Evolutionary conservation across 2,113 vertebrate species (phyloP).

Genomic region (Phocoena phocoena): DNA sequence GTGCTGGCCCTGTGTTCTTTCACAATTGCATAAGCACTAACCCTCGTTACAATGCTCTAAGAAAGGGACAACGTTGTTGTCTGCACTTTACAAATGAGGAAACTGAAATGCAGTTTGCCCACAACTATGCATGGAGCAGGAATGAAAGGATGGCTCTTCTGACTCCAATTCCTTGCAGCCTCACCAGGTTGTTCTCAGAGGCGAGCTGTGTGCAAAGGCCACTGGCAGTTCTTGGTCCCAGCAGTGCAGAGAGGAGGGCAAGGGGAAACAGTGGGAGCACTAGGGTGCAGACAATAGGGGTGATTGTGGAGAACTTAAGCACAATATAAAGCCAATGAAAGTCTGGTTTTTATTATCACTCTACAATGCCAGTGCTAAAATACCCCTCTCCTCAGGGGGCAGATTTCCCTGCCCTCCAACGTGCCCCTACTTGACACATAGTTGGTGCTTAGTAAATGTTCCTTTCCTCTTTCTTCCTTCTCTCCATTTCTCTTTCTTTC

Average conservation of each 20-base stretch:
- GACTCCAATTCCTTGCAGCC: background rate
- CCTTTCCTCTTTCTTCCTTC: background rate
- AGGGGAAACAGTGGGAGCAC: too few relatives aligned
- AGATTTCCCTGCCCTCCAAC: rapidly evolving
- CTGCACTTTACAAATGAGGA: background rate
- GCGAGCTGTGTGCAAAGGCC: rapidly evolving
- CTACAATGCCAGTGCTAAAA: background rate
- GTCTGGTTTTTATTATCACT: background rate
- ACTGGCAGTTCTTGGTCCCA: background rate
- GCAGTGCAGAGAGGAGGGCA: rapidly evolving
- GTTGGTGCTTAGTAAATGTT: background rate
- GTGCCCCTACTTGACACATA: background rate
- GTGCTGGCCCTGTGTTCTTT: background rate
- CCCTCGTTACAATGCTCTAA: rapidly evolving
- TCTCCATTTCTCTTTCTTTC: background rate
- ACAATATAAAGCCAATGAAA: background rate
- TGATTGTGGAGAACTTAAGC: background rate
- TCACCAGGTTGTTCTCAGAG: background rate
- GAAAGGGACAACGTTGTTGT: background rate
- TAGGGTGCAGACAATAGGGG: too few relatives aligned
- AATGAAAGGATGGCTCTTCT: background rate
- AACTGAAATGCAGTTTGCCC: background rate
- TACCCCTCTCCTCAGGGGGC: background rate
- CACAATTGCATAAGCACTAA: background rate
- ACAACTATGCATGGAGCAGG: rapidly evolving